Percentiles rank a stretch among this genome's conserved stretches.
phyloP scores from a whole-genome alignment of 2,888 invertebrate genomes.

The Lasioglossum figueresi region DNA sequence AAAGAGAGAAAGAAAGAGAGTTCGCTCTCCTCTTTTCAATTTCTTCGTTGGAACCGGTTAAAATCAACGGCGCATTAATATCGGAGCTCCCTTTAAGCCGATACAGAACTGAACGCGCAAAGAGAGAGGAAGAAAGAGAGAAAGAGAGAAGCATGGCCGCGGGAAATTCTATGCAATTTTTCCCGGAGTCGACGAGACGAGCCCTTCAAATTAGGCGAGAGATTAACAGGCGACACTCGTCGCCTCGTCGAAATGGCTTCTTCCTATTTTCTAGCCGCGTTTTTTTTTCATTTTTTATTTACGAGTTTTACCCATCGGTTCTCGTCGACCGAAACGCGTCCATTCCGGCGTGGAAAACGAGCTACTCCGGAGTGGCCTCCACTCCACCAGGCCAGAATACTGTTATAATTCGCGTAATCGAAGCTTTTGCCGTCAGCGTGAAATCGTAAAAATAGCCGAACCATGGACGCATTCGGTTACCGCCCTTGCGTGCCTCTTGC shows the following conservation, averaged over 20 bases:
- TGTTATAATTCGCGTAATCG: constrained; percentile 62
- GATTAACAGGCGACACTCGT: constrained; percentile 33
- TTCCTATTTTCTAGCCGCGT: neutral
- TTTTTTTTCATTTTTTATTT: neutral
- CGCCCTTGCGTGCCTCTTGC: constrained; percentile 15
- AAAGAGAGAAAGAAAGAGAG: neutral
- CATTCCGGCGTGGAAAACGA: constrained; percentile 31
- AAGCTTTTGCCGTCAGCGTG: constrained; percentile 45
- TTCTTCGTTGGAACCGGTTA: constrained; percentile 29
- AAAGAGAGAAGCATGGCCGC: neutral
- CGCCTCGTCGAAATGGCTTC: neutral
- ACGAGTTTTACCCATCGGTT: constrained; percentile 14
- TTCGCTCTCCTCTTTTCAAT: constrained; percentile 39
- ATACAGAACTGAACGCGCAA: constrained; percentile 32
- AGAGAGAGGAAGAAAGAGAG: neutral
- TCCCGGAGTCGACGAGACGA: constrained; percentile 16
- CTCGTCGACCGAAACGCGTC: constrained; percentile 20
- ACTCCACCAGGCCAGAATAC: constrained; percentile 39
- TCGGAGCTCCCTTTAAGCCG: constrained; percentile 36
- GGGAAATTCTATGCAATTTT: constrained; percentile 18
- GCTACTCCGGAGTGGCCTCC: constrained; percentile 25
- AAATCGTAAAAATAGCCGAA: constrained; percentile 55
- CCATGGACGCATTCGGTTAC: constrained; percentile 44
- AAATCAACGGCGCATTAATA: constrained; percentile 53
- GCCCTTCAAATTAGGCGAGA: constrained; percentile 25